phyloP scores from a whole-genome alignment of 2,888 invertebrate genomes.

The Phorcus lineatus region DNA sequence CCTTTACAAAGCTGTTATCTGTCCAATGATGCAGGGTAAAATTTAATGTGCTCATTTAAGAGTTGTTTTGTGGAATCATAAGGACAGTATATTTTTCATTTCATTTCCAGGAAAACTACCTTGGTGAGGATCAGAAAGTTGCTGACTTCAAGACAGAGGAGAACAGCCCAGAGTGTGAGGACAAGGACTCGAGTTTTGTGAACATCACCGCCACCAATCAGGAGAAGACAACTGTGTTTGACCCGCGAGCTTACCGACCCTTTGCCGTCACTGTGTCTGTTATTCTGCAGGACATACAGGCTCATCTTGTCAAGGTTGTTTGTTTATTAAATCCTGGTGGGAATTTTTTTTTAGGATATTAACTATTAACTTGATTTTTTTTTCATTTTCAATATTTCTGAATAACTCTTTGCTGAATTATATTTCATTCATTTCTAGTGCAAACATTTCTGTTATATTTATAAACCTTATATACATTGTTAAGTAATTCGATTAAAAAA shows the following conservation, averaged over 20 bases:
- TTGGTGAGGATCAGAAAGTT: constrained; percentile 96
- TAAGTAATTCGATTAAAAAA: too few species aligned
- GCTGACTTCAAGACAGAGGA: constrained; percentile 84
- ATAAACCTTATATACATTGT: too few species aligned
- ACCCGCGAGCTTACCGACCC: constrained; percentile 91
- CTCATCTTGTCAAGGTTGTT: constrained; percentile 86
- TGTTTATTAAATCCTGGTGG: neutral
- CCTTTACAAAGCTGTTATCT: too few species aligned
- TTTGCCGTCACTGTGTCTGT: constrained; percentile 93
- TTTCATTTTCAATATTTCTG: neutral
- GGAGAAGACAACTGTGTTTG: constrained; percentile 78
- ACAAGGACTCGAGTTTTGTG: constrained; percentile 43
- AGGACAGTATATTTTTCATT: neutral
- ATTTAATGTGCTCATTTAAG: too few species aligned
- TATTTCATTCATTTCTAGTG: too few species aligned
- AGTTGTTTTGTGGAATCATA: too few species aligned
- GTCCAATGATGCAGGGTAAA: too few species aligned
- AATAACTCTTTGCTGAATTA: too few species aligned
- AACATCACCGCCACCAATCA: constrained; percentile 43
- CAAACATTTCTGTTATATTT: too few species aligned
- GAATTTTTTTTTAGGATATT: too few species aligned
- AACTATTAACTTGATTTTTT: too few species aligned
- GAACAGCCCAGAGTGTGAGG: constrained; percentile 34
- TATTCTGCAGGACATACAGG: constrained; percentile 96
- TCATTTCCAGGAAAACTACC: constrained; percentile 88